Percentiles rank a stretch among this genome's conserved stretches.
These are phyloP conservation scores for Eupeodes luniger DNA, from an alignment of 2,888 invertebrate genomes.

Conservation along the genomic window DNA sequence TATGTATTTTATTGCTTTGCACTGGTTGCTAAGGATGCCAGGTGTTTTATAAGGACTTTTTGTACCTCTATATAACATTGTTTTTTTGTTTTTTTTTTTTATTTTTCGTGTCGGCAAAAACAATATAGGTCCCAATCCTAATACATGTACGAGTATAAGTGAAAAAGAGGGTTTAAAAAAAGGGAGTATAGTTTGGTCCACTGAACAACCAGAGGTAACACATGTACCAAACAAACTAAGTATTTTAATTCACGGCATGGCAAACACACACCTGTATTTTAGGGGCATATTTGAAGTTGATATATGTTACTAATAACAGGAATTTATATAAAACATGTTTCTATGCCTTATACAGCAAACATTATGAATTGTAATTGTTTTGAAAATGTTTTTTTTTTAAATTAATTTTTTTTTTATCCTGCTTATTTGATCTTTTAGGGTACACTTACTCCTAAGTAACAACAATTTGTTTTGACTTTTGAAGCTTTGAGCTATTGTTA, in stretches of 20 bases:
- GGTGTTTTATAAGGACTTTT: conserved; percentile 34
- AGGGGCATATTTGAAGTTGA: not conserved
- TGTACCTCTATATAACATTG: not conserved
- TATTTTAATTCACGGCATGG: conserved; percentile 25
- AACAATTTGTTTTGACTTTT: too few relatives aligned
- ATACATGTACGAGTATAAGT: not conserved
- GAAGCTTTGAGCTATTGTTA: too few relatives aligned
- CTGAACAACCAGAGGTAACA: conserved; percentile 19
- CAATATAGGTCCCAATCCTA: not conserved
- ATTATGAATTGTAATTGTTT: not conserved
- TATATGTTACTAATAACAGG: not conserved
- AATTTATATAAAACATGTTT: not conserved
- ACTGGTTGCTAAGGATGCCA: conserved; percentile 49
- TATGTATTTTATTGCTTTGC: conserved; percentile 72
- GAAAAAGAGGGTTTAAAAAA: conserved; percentile 14
- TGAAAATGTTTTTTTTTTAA: not conserved
- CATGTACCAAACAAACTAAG: conserved; percentile 22
- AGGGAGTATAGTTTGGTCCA: conserved; percentile 38
- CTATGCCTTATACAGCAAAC: not conserved
- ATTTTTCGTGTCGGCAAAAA: not conserved
- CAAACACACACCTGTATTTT: conserved; percentile 27
- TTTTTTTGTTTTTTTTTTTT: not conserved
- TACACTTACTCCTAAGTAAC: too few relatives aligned
- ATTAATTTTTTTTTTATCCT: not conserved
- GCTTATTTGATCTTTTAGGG: too few relatives aligned